A percentile compares a stretch with the other conserved stretches of the same genome.
These are phyloP conservation scores for Pseudopleuronectes americanus DNA, from an alignment of 2,797 vertebrate species.

Conservation along the genomic window DNA sequence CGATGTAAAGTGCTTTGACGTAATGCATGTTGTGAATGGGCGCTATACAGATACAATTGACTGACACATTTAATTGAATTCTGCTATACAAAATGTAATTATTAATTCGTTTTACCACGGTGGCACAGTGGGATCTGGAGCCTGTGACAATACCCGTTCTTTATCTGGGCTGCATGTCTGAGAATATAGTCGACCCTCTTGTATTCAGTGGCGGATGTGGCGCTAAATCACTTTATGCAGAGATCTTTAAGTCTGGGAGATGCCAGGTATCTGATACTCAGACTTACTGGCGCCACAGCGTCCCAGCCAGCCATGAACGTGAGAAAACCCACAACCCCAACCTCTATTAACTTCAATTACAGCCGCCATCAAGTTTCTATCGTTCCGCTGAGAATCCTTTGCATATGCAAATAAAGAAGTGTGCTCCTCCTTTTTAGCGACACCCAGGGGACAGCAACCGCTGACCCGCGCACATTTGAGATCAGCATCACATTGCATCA, in stretches of 20 bases:
- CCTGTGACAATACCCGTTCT: too few species aligned
- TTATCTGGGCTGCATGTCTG: too few species aligned
- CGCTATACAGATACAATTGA: too few species aligned
- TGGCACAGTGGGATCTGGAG: too few species aligned
- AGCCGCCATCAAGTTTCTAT: constrained; percentile 77
- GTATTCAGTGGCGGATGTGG: constrained; percentile 32
- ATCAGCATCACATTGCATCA: constrained; percentile 15
- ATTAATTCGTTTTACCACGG: too few species aligned
- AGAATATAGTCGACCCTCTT: too few species aligned
- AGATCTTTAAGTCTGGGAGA: constrained; percentile 28
- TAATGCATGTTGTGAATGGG: too few species aligned
- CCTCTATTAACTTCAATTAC: constrained; percentile 83
- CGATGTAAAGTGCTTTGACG: too few species aligned
- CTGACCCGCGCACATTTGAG: neutral
- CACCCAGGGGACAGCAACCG: neutral
- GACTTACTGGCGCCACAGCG: constrained; percentile 86
- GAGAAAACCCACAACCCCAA: constrained; percentile 71
- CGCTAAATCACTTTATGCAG: constrained; percentile 35
- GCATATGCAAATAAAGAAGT: constrained; percentile 80
- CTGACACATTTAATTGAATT: too few species aligned
- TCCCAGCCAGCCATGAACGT: constrained; percentile 51
- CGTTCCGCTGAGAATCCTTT: constrained; percentile 77
- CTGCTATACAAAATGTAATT: too few species aligned
- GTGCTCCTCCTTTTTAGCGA: constrained; percentile 65
- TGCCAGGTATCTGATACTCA: constrained; percentile 77